A percentile compares a stretch with the other conserved stretches of the same genome.
phyloP scores from a whole-genome alignment of 2,113 vertebrate species.

The Pachypanchax playfairii region DNA sequence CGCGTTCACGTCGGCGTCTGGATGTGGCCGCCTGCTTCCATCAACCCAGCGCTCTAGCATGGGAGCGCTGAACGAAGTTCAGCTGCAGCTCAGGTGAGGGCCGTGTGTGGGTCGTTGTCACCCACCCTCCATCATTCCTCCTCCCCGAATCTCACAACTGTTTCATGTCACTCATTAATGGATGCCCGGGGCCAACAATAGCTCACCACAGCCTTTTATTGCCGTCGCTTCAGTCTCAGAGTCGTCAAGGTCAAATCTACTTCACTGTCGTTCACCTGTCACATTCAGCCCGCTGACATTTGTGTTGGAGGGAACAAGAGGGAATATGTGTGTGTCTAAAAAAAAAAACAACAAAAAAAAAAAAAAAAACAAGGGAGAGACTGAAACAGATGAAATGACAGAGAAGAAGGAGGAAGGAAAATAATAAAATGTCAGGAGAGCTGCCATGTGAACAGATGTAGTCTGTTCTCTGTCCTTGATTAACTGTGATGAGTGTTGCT shows the following conservation, averaged over 20 bases:
- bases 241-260: slow-evolving; percentile 75
- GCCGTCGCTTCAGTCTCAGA: slow-evolving; percentile 69
- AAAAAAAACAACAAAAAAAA: slow-evolving; percentile 25
- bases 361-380: slow-evolving; percentile 19
- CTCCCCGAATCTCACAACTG: slow-evolving; percentile 58
- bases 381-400: slow-evolving; percentile 51
- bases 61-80: slow-evolving; percentile 1
- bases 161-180: slow-evolving; percentile 80
- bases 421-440: slow-evolving; percentile 66
- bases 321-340: slow-evolving; percentile 25
- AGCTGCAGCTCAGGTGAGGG: slow-evolving; percentile 53
- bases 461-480: slow-evolving; percentile 70
- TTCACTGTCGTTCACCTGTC: slow-evolving; percentile 75
- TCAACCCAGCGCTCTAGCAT: slow-evolving; percentile 1
- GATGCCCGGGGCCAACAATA: slow-evolving; percentile 77
- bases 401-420: slow-evolving; percentile 44
- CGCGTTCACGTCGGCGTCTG: slow-evolving; percentile 15
- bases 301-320: slow-evolving; percentile 57
- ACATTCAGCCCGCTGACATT: slow-evolving; percentile 70
- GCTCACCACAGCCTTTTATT: slow-evolving; percentile 76
- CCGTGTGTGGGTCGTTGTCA: slow-evolving; percentile 64
- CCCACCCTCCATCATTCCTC: slow-evolving; percentile 68
- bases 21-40: slow-evolving; percentile 7
- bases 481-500: slow-evolving; percentile 59
- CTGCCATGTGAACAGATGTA: slow-evolving; percentile 69